phyloP scores from a whole-genome alignment of 2,797 vertebrate species.

The Erethizon dorsatum region DNA sequence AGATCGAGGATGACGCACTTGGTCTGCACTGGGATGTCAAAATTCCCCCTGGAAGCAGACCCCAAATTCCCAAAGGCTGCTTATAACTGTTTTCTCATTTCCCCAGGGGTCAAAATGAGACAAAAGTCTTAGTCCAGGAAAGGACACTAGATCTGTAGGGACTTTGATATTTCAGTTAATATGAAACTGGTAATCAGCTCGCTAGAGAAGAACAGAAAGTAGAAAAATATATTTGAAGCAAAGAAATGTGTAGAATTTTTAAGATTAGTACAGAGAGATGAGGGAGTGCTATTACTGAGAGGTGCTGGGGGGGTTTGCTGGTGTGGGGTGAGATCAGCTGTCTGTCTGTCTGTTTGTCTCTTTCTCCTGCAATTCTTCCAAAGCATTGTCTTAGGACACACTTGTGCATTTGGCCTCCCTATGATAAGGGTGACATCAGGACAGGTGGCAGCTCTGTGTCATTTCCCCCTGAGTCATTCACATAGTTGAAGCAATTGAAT shows the following conservation, averaged over 20 bases:
- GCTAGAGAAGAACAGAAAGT: background rate
- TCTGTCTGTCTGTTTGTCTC: background rate
- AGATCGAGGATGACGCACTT: background rate
- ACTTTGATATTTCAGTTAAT: background rate
- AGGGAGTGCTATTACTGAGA: rapidly evolving
- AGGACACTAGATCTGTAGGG: background rate
- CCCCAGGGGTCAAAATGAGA: background rate
- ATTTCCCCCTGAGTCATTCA: no score
- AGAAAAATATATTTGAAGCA: background rate
- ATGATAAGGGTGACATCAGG: rapidly evolving
- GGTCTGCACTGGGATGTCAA: background rate
- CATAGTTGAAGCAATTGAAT: background rate
- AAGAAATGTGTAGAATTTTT: background rate
- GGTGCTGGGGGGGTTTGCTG: rapidly evolving
- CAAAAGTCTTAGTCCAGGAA: background rate
- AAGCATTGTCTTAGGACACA: rapidly evolving
- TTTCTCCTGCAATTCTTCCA: background rate
- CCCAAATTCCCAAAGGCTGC: background rate
- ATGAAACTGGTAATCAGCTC: background rate
- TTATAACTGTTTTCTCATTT: background rate
- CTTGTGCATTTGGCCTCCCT: rapidly evolving
- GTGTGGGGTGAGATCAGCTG: rapidly evolving
- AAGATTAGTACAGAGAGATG: background rate
- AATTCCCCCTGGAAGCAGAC: background rate
- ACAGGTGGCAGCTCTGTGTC: background rate